Conservation (phyloP, 2,113 vertebrate species). For the Mirounga angustirostris region DNA sequence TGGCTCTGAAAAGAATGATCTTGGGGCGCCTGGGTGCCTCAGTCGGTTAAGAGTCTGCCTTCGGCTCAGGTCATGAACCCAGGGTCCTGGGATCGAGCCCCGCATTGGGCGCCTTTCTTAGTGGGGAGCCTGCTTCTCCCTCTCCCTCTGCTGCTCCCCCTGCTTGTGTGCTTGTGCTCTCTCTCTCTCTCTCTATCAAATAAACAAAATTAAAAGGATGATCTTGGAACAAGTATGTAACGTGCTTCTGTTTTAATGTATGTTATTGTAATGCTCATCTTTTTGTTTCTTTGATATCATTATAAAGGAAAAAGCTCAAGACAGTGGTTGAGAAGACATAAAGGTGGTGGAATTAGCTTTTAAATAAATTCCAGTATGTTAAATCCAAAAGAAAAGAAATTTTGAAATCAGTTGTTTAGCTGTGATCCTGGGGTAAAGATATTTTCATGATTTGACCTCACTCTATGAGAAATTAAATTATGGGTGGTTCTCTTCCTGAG, state of each 20-base stretch:
- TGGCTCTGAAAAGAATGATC: background rate
- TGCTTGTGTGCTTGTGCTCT: too few species aligned
- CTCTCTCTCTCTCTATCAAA: too few species aligned
- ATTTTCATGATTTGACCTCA: background rate
- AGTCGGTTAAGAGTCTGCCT: too few species aligned
- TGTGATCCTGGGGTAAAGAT: background rate
- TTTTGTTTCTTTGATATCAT: constrained; percentile 24
- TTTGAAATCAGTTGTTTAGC: background rate
- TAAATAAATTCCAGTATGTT: background rate
- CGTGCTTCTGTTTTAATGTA: background rate
- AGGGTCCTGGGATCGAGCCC: too few species aligned
- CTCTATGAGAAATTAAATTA: background rate
- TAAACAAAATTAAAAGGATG: background rate
- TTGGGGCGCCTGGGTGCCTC: too few species aligned
- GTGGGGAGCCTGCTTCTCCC: background rate
- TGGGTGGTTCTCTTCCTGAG: background rate
- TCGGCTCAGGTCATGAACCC: too few species aligned
- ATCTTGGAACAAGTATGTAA: background rate
- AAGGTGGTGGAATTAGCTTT: constrained; percentile 6
- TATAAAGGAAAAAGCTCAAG: background rate
- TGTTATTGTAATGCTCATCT: background rate
- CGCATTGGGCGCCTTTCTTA: too few species aligned
- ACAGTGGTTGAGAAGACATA: background rate
- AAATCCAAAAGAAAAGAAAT: background rate
- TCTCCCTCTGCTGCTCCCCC: background rate